Evolutionary conservation across 2,888 invertebrate genomes (phyloP).

Genomic region (Aelia acuminata): DNA sequence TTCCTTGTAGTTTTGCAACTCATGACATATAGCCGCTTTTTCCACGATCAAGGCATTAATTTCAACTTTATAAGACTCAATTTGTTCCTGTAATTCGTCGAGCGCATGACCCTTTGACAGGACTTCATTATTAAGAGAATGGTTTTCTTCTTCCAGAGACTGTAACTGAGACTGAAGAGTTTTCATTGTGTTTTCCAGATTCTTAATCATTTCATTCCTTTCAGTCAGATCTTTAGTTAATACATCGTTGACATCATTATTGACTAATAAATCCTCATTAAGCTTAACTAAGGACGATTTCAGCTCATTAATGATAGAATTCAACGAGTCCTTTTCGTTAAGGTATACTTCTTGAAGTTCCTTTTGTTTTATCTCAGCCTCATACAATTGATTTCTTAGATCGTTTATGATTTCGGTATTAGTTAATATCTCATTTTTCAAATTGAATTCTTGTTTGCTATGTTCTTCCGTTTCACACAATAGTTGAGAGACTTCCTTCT

Average conservation of each 20-base stretch:
- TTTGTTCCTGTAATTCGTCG: neutral
- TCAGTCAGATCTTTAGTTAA: constrained; percentile 23
- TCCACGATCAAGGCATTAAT: constrained; percentile 2
- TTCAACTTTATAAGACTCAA: constrained; percentile 24
- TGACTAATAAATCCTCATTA: neutral
- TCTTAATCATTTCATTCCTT: constrained; percentile 30
- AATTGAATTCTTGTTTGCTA: constrained; percentile 21
- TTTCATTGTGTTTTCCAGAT: neutral
- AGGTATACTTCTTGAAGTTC: neutral
- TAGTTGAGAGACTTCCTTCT: constrained; percentile 43
- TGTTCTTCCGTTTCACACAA: constrained; percentile 4
- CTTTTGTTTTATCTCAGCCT: neutral
- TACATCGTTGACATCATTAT: constrained; percentile 34
- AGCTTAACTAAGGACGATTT: constrained; percentile 11
- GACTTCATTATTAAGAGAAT: neutral
- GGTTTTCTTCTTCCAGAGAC: constrained; percentile 31
- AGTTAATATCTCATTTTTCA: constrained; percentile 11
- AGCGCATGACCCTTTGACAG: neutral
- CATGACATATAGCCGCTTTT: neutral
- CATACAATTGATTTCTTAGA: neutral
- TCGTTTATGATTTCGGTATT: constrained; percentile 15
- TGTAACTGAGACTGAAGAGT: constrained; percentile 5
- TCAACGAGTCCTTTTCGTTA: constrained; percentile 11
- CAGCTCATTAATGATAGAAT: neutral
- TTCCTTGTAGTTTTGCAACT: constrained; percentile 44